Evolutionary conservation across 2,888 invertebrate species (phyloP), one percentile per base, ranked within the genome.

Genomic region (Margaritifera margaritifera): DNA sequence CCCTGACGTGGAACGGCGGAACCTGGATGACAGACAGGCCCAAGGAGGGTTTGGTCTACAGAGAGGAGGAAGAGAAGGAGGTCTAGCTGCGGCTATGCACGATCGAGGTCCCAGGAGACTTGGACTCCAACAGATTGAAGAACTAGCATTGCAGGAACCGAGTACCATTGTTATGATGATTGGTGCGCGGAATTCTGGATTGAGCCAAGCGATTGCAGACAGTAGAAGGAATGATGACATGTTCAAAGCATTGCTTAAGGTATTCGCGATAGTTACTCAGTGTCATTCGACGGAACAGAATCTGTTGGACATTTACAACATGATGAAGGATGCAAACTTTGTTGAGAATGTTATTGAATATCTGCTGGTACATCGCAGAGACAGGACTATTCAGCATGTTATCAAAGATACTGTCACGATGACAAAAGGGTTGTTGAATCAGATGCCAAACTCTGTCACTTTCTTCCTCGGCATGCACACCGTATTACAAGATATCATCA

Each of bases 241-340:
- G 52, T 59, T 72, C 3, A 59, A 57, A 64, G 59, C 66, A 2
- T 27, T 68, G 19, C 56, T 70, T n/a, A 61, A 55, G 19, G 72
- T 77, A 0, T 55, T 80, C 22, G 69, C 74, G 24, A 77, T 67
- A 62, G 79, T 77, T 4, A 68, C 72, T 51, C 59, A 53, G 4
- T 79, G 75, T 31, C 65, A 66, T 25, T 71, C 74, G 3, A 54
- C 59, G 15, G 70, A 75, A 19, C 57, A 65, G 56, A 62, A 63
- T n/a, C 57, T 77, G n/a, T 65, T 68, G 20, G 64, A 55, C 19
- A 24, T 71, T 25, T 57, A 67, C 67, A 64, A 66, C 64, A 69
- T 75, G 15, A 71, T 74, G n/a, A 69, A 71, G 31, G 72, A 73
- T 20, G 55, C 66, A 4, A 54, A 63, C 0, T 76, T 76, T 56